These are phyloP conservation scores for Sebastes diploproa DNA, from an alignment of 2,797 vertebrate species.

Conservation along the genomic window DNA sequence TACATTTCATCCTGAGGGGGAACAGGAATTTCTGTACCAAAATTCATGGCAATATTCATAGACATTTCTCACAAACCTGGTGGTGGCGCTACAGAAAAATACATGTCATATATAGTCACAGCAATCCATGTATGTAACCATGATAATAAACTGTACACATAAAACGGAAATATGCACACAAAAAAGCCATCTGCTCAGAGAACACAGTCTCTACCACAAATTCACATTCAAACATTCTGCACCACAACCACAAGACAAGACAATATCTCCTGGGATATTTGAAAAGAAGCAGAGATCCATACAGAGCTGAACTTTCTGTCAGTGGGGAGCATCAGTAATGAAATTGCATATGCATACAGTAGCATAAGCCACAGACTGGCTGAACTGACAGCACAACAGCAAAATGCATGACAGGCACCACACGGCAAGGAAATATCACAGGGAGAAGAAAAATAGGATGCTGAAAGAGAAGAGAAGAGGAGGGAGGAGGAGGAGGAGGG, in stretches of 20 bases:
- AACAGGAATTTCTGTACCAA: background rate
- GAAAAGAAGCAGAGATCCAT: constrained; percentile 43
- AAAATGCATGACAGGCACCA: constrained; percentile 51
- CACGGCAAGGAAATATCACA: constrained; percentile 36
- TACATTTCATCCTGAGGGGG: background rate
- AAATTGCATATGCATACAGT: constrained; percentile 73
- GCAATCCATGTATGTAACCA: background rate
- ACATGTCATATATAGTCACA: background rate
- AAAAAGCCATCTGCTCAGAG: background rate
- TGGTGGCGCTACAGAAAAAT: background rate
- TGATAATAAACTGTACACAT: background rate
- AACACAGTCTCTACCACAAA: background rate
- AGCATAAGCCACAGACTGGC: constrained; percentile 58
- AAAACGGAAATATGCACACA: background rate
- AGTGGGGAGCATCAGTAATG: constrained; percentile 67
- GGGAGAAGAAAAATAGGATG: constrained; percentile 17
- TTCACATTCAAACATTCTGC: constrained; percentile 33
- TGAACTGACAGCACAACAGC: constrained; percentile 54
- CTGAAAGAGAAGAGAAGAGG: background rate
- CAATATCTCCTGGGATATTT: constrained; percentile 66
- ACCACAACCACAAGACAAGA: constrained; percentile 30
- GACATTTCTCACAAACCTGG: background rate
- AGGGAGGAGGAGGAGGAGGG: background rate
- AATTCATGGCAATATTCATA: background rate
- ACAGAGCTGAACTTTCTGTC: constrained; percentile 64